Evolutionary conservation across 2,113 vertebrate species (phyloP).

Genomic region (Perognathus longimembris): DNA sequence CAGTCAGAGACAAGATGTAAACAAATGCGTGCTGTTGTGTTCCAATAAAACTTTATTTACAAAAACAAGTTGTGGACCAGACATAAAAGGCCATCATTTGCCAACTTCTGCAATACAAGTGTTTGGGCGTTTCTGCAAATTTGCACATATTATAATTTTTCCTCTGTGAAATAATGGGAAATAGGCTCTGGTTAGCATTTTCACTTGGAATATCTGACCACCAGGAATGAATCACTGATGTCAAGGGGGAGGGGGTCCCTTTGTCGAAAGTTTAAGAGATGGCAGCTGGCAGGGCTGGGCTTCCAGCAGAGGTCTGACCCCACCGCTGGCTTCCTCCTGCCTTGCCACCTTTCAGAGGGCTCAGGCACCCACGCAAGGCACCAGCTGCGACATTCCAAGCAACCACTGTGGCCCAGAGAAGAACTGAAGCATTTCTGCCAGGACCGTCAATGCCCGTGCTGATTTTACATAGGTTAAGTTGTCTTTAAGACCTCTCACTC

Average conservation of each 20-base stretch:
- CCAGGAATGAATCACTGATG: neutral
- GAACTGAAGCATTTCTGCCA: neutral
- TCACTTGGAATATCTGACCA: neutral
- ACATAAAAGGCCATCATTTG: neutral
- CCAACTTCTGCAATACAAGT: neutral
- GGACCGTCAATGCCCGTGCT: neutral
- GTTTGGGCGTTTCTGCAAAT: neutral
- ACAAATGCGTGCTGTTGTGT: neutral
- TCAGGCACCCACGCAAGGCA: neutral
- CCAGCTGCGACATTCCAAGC: neutral
- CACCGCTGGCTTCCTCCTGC: neutral
- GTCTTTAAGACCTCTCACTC: neutral
- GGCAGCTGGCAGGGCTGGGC: neutral
- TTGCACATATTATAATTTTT: neutral
- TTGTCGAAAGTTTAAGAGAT: neutral
- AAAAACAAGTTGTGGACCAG: neutral
- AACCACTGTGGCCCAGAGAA: neutral
- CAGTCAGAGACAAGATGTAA: neutral
- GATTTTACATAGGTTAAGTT: neutral
- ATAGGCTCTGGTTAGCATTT: neutral
- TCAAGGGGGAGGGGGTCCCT: neutral
- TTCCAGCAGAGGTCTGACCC: neutral
- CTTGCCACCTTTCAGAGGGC: neutral
- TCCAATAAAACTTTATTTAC: constrained; percentile 56
- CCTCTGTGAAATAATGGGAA: neutral